These are phyloP conservation scores for Temnothorax ravouxi DNA, from an alignment of 2,888 invertebrate genomes.

Conservation along the genomic window DNA sequence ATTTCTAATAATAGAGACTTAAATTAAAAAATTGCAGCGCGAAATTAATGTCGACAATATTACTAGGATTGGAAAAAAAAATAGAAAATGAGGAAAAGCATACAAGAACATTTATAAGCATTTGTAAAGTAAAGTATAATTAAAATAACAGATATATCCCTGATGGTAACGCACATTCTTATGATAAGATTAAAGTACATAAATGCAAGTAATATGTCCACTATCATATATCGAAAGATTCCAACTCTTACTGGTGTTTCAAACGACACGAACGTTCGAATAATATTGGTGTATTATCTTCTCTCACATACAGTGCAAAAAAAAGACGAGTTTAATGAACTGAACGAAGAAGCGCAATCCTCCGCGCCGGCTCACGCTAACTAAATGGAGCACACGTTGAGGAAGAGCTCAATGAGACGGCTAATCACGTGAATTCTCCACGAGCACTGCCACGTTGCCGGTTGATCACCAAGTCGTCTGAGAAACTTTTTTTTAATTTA, in stretches of 20 bases:
- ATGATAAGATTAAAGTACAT: not conserved
- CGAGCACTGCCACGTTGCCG: constrained; percentile 44
- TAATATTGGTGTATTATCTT: not conserved
- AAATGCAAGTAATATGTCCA: not conserved
- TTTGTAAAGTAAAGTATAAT: not conserved
- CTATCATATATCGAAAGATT: not conserved
- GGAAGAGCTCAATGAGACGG: constrained; percentile 9
- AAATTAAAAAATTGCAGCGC: not conserved
- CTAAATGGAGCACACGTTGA: constrained; percentile 34
- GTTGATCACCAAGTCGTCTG: constrained; percentile 24
- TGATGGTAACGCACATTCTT: not conserved
- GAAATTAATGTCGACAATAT: not conserved
- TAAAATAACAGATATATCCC: not conserved
- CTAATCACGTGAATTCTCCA: constrained; percentile 41
- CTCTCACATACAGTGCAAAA: not conserved
- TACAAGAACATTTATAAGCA: not conserved
- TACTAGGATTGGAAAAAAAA: not conserved
- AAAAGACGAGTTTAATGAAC: constrained; percentile 20
- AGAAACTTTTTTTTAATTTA: not conserved
- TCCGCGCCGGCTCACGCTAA: not conserved
- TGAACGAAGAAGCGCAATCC: not conserved
- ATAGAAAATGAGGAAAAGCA: not conserved
- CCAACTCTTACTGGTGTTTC: not conserved
- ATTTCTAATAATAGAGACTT: not conserved
- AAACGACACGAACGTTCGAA: not conserved